A percentile compares a stretch with the other conserved stretches of the same genome.
Conservation (phyloP, 2,113 vertebrate genomes). For the Alligator sinensis region DNA sequence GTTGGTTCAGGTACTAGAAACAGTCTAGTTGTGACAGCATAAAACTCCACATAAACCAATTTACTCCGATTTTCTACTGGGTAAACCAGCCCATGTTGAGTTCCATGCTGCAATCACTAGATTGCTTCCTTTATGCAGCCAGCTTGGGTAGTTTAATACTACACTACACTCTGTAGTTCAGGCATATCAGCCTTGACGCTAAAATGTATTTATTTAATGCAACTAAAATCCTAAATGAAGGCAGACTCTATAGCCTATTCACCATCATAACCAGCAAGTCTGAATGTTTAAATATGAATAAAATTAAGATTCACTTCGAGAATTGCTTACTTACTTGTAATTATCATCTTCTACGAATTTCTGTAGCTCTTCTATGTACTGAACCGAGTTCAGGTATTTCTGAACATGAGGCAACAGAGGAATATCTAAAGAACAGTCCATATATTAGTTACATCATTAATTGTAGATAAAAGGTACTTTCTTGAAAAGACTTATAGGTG, state of each 20-base stretch:
- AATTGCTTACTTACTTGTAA: constrained; percentile 90
- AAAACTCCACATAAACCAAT: no score
- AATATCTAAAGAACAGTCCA: constrained; percentile 85
- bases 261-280: neutral
- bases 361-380: constrained; percentile 98
- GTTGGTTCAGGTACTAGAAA: no score
- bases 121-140: no score
- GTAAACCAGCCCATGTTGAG: no score
- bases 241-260: neutral
- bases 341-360: constrained; percentile 99
- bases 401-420: constrained; percentile 95
- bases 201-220: neutral
- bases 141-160: no score
- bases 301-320: neutral
- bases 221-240: neutral
- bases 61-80: no score
- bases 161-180: no score
- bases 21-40: no score
- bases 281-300: neutral
- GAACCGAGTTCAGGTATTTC: constrained; percentile 97
- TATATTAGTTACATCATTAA: neutral
- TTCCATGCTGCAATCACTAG: no score
- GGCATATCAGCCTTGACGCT: neutral
- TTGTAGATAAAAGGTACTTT: neutral
- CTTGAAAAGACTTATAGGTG: neutral